phyloP scores from a whole-genome alignment of 2,797 vertebrate species.

The Ctenopoma kingsleyae region DNA sequence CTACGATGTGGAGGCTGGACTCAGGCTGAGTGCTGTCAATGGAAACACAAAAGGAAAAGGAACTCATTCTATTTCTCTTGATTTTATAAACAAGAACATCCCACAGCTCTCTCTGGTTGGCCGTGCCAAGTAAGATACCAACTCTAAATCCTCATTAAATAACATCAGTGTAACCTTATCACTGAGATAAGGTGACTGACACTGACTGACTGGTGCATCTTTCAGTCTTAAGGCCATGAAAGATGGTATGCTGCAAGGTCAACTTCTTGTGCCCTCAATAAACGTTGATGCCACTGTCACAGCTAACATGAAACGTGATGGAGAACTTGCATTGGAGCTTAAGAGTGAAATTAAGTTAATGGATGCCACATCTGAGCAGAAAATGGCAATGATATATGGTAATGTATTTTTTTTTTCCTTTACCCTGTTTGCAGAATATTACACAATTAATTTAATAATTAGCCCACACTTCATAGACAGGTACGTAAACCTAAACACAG shows the following conservation, averaged over 20 bases:
- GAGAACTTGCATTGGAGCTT: slow-evolving; percentile 83
- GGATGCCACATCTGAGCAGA: slow-evolving; percentile 83
- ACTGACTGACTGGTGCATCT: slow-evolving; percentile 20
- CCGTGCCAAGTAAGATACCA: slow-evolving; percentile 87
- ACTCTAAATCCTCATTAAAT: slow-evolving; percentile 1
- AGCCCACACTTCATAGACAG: not conserved
- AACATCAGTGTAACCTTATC: not conserved
- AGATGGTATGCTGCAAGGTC: slow-evolving; percentile 85
- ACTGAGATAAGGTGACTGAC: not conserved
- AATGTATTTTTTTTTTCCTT: slow-evolving; percentile 33
- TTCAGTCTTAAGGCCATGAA: slow-evolving; percentile 84
- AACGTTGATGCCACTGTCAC: slow-evolving; percentile 85
- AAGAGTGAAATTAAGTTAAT: slow-evolving; percentile 84
- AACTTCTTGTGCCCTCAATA: slow-evolving; percentile 86
- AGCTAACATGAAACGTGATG: slow-evolving; percentile 76
- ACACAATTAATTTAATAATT: not conserved
- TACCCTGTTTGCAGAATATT: not conserved
- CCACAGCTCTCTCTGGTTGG: slow-evolving; percentile 88
- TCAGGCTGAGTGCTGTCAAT: slow-evolving; percentile 86
- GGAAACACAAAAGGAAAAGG: slow-evolving; percentile 79
- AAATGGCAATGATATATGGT: slow-evolving; percentile 89
- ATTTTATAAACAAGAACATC: slow-evolving; percentile 90
- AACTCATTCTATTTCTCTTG: slow-evolving; percentile 86
- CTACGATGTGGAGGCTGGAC: slow-evolving; percentile 87
- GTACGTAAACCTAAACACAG: not conserved